Percentiles rank a stretch among this genome's conserved stretches.
Conservation (phyloP, 2,113 vertebrate genomes). For the Chlorocebus sabaeus region DNA sequence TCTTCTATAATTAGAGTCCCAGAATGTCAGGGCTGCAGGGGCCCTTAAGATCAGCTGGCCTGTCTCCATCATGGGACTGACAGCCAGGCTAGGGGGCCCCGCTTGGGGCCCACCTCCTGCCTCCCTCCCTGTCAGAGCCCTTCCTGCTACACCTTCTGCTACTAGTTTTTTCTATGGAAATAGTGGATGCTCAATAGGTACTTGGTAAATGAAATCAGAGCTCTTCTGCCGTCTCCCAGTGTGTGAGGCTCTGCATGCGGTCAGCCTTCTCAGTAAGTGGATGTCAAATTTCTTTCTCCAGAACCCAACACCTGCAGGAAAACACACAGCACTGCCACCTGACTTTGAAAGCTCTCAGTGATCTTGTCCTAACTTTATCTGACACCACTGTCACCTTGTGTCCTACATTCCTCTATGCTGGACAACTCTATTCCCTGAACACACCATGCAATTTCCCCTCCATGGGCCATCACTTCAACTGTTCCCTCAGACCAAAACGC, state of each 20-base stretch:
- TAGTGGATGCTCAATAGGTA: not conserved
- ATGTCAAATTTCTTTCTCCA: not conserved
- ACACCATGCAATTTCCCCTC: not conserved
- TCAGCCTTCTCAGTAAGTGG: not conserved
- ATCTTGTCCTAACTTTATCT: not conserved
- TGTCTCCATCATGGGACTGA: conserved; percentile 43
- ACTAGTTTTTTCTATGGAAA: not conserved
- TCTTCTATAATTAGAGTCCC: conserved; percentile 66
- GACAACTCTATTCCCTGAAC: not conserved
- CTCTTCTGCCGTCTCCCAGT: not conserved
- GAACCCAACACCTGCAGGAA: not conserved
- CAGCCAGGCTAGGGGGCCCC: conserved; percentile 15
- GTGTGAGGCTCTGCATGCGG: not conserved
- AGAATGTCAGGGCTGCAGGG: conserved; percentile 52
- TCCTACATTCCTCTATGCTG: not conserved
- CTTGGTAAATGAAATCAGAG: not conserved
- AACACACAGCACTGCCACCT: not conserved
- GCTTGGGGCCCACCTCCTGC: not conserved
- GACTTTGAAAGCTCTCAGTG: not conserved
- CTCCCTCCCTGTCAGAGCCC: not conserved
- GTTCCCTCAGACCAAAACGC: not conserved
- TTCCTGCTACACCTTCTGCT: not conserved
- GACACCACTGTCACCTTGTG: not conserved
- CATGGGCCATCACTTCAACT: not conserved
- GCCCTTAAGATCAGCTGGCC: conserved; percentile 62